Percentiles rank a stretch among this genome's conserved stretches.
These are phyloP conservation scores for Echiichthys vipera DNA, from an alignment of 2,797 vertebrate species.

Conservation along the genomic window DNA sequence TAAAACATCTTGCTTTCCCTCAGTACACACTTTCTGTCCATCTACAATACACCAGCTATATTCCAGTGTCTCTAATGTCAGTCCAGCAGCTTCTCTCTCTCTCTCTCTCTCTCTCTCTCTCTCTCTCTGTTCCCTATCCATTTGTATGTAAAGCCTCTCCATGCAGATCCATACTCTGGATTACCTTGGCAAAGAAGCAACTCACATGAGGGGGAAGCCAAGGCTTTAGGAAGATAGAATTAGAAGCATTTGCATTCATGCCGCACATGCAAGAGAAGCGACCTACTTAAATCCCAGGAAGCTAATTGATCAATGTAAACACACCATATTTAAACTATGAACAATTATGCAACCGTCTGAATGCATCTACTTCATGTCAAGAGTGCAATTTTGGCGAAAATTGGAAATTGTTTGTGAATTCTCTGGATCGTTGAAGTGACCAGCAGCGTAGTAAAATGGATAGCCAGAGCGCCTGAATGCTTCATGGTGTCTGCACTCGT, in stretches of 20 bases:
- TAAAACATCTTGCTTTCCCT: not conserved
- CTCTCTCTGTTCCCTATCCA: constrained; percentile 6
- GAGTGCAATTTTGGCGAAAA: not conserved
- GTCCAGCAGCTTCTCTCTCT: not conserved
- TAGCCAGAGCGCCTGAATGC: constrained; percentile 16
- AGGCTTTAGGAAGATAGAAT: constrained; percentile 58
- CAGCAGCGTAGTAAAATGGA: constrained; percentile 27
- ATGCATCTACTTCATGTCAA: constrained; percentile 23
- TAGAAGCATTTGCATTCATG: constrained; percentile 68
- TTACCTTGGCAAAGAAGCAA: constrained; percentile 60
- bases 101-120: not conserved
- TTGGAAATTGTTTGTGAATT: constrained; percentile 7
- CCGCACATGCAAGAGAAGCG: constrained; percentile 63
- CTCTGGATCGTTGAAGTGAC: constrained; percentile 22
- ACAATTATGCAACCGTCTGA: constrained; percentile 25
- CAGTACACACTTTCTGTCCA: not conserved
- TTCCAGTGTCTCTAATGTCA: constrained; percentile 4
- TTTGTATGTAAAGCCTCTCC: constrained; percentile 68
- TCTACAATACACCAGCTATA: not conserved
- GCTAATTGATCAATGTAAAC: constrained; percentile 52
- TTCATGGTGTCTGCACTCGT: constrained; percentile 42
- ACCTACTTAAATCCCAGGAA: constrained; percentile 70
- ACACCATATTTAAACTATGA: constrained; percentile 19
- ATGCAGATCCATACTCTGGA: constrained; percentile 66
- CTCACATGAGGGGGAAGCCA: constrained; percentile 49